A percentile compares a stretch with the other conserved stretches of the same genome.
Conservation (phyloP, 2,888 invertebrate genomes). For the Apomyelois bistriatella region DNA sequence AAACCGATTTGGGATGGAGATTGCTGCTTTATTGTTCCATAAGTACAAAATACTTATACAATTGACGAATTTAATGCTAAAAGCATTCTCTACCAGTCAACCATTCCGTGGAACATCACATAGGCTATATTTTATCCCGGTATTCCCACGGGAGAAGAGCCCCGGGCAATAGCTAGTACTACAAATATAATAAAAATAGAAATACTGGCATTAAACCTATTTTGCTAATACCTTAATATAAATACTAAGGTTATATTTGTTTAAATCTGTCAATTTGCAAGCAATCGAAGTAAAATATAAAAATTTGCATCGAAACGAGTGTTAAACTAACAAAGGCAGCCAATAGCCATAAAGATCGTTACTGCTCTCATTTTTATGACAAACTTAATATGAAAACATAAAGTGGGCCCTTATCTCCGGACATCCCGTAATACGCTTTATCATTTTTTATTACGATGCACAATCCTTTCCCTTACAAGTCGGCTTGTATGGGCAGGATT, state of each 20-base stretch:
- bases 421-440: conserved; percentile 65
- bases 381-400: conserved; percentile 64
- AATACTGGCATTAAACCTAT: too few species aligned
- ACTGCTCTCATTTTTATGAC: conserved; percentile 57
- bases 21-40: too few species aligned
- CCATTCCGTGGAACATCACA: too few species aligned
- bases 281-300: conserved; percentile 11
- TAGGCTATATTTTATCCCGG: too few species aligned
- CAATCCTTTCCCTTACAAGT: conserved; percentile 52
- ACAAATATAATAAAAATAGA: too few species aligned
- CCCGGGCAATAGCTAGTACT: too few species aligned
- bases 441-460: conserved; percentile 61
- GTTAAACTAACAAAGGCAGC: conserved; percentile 42
- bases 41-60: too few species aligned
- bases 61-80: too few species aligned
- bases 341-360: conserved; percentile 49
- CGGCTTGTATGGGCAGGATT: conserved; percentile 32
- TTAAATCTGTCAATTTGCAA: conserved; percentile 6
- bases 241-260: not conserved
- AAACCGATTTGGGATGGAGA: too few species aligned
- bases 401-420: conserved; percentile 60
- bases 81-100: too few species aligned
- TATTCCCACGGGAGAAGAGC: too few species aligned
- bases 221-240: too few species aligned
- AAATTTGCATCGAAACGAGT: conserved; percentile 22